phyloP scores from a whole-genome alignment of 2,797 vertebrate species.

The Trachops cirrhosus region DNA sequence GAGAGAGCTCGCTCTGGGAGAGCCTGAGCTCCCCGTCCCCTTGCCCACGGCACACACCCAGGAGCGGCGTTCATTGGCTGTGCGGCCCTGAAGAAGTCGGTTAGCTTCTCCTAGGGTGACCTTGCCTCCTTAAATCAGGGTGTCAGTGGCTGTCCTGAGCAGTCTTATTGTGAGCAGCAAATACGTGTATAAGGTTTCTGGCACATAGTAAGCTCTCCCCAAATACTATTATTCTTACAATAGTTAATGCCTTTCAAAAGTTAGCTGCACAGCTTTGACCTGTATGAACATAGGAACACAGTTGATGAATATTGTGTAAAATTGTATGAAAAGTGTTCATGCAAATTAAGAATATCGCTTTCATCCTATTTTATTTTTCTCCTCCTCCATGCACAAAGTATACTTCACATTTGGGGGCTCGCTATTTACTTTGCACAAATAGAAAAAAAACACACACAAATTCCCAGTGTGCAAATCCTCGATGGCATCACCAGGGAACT shows the following conservation, averaged over 20 bases:
- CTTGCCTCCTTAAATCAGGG: neutral
- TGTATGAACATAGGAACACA: neutral
- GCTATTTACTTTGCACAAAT: neutral
- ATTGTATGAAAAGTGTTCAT: neutral
- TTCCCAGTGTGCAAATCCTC: neutral
- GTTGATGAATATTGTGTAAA: neutral
- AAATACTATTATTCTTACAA: neutral
- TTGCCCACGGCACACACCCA: neutral
- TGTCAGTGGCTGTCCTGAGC: neutral
- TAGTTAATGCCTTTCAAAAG: neutral
- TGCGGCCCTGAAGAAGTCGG: neutral
- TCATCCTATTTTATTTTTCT: neutral
- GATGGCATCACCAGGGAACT: slow-evolving; percentile 25
- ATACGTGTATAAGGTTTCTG: neutral
- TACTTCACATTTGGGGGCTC: neutral
- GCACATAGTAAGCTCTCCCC: neutral
- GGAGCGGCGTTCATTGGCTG: neutral
- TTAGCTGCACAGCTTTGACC: neutral
- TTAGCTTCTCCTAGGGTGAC: neutral
- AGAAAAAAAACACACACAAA: neutral
- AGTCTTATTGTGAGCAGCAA: neutral
- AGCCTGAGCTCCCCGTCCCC: neutral
- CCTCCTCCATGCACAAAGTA: neutral
- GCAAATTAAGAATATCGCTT: slow-evolving; percentile 6
- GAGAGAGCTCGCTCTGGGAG: neutral